A percentile compares a stretch with the other conserved stretches of the same genome.
Evolutionary conservation across 1,140 invertebrate species (phyloP).

Genomic region (Lethrus apterus): DNA sequence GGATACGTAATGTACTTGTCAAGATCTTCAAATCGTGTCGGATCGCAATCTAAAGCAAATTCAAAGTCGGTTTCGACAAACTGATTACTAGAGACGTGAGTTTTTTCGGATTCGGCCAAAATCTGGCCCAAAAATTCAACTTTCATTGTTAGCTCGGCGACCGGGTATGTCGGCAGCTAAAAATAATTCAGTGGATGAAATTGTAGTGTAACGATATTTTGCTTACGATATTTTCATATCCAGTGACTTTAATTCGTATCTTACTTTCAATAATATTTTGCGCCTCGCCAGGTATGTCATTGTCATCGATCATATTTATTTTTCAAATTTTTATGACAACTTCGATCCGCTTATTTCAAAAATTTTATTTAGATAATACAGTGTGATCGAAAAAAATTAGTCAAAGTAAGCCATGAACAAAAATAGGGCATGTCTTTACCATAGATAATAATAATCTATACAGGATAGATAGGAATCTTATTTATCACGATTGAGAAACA

Average conservation of each 20-base stretch:
- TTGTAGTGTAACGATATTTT: neutral
- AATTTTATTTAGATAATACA: too few species aligned
- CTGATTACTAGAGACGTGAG: slow-evolving; percentile 19
- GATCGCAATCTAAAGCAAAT: slow-evolving; percentile 16
- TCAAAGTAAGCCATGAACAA: too few species aligned
- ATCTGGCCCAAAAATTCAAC: slow-evolving; percentile 16
- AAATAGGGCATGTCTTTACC: too few species aligned
- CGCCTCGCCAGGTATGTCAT: neutral
- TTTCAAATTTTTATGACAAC: too few species aligned
- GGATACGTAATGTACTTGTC: slow-evolving; percentile 19
- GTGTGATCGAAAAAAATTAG: too few species aligned
- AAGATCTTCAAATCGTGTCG: slow-evolving; percentile 17
- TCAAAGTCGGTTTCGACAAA: slow-evolving; percentile 18
- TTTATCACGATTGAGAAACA: too few species aligned
- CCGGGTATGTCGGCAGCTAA: slow-evolving; percentile 19
- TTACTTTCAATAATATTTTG: neutral
- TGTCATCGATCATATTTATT: too few species aligned
- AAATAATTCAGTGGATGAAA: neutral
- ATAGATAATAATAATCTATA: too few species aligned
- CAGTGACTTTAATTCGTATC: neutral
- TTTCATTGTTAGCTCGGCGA: slow-evolving; percentile 19
- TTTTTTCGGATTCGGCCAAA: slow-evolving; percentile 15
- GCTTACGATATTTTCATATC: slow-evolving; percentile 7
- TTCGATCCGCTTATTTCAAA: too few species aligned
- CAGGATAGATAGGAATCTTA: too few species aligned